Evolutionary conservation across 2,113 vertebrate species (phyloP), one percentile per base, ranked within the genome.

Genomic region (Plectropomus leopardus): DNA sequence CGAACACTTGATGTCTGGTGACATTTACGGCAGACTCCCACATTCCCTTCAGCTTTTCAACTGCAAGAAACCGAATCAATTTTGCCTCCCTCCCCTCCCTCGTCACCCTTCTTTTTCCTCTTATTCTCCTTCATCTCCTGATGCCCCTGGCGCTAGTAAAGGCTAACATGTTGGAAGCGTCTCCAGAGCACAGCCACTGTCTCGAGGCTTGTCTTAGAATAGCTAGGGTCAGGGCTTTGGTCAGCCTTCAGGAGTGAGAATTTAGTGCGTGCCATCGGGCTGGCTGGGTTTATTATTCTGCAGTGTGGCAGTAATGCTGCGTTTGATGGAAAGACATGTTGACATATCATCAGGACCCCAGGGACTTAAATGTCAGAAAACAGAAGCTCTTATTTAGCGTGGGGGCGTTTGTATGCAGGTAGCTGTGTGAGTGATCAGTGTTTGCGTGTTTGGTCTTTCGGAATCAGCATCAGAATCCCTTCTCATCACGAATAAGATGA

Each of bases 51-150:
- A 77, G 76, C 75, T 47, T 84, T 72, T 77, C 57, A 50, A 30
- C 58, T 68, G 70, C 59, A 59, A 66, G 36, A 88, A 78, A 88
- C 32, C n/a, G 75, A 89, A 92, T 90, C 78, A 75, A 85, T 78
- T 47, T n/a, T 23, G 32, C 65, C 47, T 66, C 71, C 58, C 9
- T 48, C n/a, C 32, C 36, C 34, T n/a, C 53, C 55, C 26, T 30
- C 45, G 13, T 48, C 54, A 21, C 53, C 55, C 65, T 17, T 63
- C 34, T 5, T 23, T 32, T 7, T 51, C 54, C 53, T 23, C 51
- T 69, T n/a, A n/a, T n/a, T 14, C 68, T 59, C 24, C 64, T 65
- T 74, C 47, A 58, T 68, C 84, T 64, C 61, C 66, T 26, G 60
- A 3, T 36, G 72, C 87, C 83, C 44, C 36, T 0, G 51, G 87